Evolutionary conservation across 2,888 invertebrate species (phyloP), one percentile per base, ranked within the genome.

Genomic region (Dendrolimus pini): DNA sequence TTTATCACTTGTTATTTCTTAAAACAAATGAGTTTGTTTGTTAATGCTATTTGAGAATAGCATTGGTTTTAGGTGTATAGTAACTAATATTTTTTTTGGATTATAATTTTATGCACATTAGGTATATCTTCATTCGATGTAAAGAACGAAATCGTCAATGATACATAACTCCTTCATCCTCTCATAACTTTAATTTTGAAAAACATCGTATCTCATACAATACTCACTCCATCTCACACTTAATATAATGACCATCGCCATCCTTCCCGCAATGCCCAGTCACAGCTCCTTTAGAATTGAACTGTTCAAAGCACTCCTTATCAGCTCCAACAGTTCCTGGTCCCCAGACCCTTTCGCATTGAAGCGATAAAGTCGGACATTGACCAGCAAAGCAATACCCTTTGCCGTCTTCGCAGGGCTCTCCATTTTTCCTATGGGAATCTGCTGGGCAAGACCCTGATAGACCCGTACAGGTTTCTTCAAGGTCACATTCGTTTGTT

Each of bases 261-360:
- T 96, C 96, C 65, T 94, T 94, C 54, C 99, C 99, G 81, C 99
- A 99, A 82, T 99, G 98, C 0, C 99, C 99, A 69, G 96, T 98
- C 67, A 97, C 96, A 55, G 97, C 96, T 10, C 99, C 99, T 76
- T 98, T 97, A 0, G 97, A 95, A 84, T 99, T 99, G 90, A 98
- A 98, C 84, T 97, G 96, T 64, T 97, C 96, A 84, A 96, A 99
- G 89, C 99, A 99, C 72, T 96, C 94, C 63, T 93, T 93, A 77
- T 97, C 97, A 2, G 96, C 98, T 0, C 95, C 94, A 55, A 92
- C 88, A 0, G 97, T 95, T 10, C 96, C 96, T 68, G 94, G 93
- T 41, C 98, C 99, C 99, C 99, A 99, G 69, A 99, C 96, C 65
- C 93, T 93, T 78, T 96, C 95, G 81, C 99, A 99, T 83, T 99